Conservation (phyloP, 1,140 invertebrate genomes). For the Nymphalis io region DNA sequence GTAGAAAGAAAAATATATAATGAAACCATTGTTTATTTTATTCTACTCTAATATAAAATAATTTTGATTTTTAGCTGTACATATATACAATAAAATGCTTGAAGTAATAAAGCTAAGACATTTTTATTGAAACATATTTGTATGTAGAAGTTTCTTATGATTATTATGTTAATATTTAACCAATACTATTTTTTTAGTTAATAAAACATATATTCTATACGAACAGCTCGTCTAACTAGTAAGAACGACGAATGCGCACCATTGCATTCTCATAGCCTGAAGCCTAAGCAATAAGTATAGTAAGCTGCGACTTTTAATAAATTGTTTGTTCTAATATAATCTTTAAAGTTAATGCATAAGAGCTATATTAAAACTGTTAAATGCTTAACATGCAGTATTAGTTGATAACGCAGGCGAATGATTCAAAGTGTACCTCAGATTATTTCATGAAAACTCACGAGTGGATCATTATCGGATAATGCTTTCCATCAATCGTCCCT, state of each 20-base stretch:
- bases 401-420: conserved; percentile 48
- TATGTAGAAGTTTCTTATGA: too few relatives aligned
- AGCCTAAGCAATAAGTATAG: conserved; percentile 40
- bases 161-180: too few relatives aligned
- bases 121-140: too few relatives aligned
- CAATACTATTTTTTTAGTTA: neutral
- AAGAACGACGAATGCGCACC: conserved; percentile 36
- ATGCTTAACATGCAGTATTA: conserved; percentile 19
- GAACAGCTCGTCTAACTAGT: neutral
- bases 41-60: too few relatives aligned
- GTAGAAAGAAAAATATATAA: too few relatives aligned
- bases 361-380: conserved; percentile 14
- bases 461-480: conserved; percentile 55
- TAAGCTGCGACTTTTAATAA: conserved; percentile 15
- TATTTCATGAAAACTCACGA: conserved; percentile 59
- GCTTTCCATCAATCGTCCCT: conserved; percentile 54
- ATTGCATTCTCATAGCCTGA: conserved; percentile 41
- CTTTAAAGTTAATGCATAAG: conserved; percentile 23
- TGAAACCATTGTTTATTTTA: too few relatives aligned
- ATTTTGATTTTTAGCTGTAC: too few relatives aligned
- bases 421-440: conserved; percentile 48
- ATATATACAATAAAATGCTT: too few relatives aligned
- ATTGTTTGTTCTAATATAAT: conserved; percentile 25
- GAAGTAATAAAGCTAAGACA: too few relatives aligned
- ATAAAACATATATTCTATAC: neutral